These are phyloP conservation scores for Sesamia inferens DNA, from an alignment of 2,888 invertebrate genomes.

Conservation along the genomic window DNA sequence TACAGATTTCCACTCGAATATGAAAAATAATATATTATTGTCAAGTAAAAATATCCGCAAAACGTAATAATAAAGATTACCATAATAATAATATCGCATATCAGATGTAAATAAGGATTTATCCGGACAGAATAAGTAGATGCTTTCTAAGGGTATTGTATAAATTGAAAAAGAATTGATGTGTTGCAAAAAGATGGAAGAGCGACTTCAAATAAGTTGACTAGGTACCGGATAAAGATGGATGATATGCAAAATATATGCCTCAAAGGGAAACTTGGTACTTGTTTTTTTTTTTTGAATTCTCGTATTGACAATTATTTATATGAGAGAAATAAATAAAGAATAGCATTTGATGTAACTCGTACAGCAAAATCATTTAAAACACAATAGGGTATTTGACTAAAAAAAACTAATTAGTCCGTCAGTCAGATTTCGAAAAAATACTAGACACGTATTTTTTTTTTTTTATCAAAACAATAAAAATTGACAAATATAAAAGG, in stretches of 20 bases:
- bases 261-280: not conserved
- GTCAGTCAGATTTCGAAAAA: no score
- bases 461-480: no score
- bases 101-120: slow-evolving; percentile 2
- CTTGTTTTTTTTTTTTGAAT: not conserved
- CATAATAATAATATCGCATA: slow-evolving; percentile 36
- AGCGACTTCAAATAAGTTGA: not conserved
- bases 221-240: not conserved
- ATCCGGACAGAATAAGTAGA: slow-evolving; percentile 26
- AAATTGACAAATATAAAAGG: no score
- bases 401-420: no score
- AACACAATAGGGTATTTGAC: no score
- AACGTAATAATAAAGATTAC: slow-evolving; percentile 39
- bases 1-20: slow-evolving; percentile 1
- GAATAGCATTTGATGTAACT: no score
- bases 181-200: not conserved
- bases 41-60: slow-evolving; percentile 28
- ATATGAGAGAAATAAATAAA: no score
- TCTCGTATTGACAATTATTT: no score
- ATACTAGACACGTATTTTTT: no score
- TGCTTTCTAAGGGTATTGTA: not conserved
- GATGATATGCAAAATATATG: not conserved
- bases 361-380: no score
- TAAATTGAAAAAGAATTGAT: slow-evolving; percentile 1
- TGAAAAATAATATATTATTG: slow-evolving; percentile 16